These are phyloP conservation scores for Sternarchorhynchus goeldii DNA, from an alignment of 2,797 vertebrate species.

Conservation along the genomic window DNA sequence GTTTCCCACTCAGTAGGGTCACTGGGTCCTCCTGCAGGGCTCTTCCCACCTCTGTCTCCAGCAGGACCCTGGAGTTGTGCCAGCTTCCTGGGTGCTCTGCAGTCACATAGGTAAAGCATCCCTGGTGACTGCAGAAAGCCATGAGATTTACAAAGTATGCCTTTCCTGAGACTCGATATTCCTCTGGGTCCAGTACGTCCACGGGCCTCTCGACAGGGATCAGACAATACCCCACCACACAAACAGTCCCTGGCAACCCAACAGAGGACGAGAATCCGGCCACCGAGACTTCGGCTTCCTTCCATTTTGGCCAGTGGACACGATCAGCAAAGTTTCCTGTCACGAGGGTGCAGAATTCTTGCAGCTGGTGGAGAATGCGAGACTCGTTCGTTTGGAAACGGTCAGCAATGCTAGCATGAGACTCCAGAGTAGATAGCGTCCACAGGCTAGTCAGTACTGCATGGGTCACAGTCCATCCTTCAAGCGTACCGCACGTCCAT, in stretches of 20 bases:
- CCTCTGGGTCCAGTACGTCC: constrained; percentile 50
- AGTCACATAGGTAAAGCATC: constrained; percentile 46
- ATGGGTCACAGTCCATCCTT: constrained; percentile 50
- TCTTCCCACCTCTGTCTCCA: constrained; percentile 50
- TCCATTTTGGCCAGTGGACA: constrained; percentile 50
- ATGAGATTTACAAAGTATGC: constrained; percentile 48
- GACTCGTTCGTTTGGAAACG: constrained; percentile 52
- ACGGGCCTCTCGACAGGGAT: constrained; percentile 46
- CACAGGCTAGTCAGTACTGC: constrained; percentile 53
- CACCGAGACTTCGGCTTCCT: constrained; percentile 38
- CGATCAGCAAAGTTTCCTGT: constrained; percentile 35
- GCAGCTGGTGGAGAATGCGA: constrained; percentile 46
- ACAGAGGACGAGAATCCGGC: constrained; percentile 38
- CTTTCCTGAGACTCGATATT: constrained; percentile 35
- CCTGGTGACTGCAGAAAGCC: constrained; percentile 51
- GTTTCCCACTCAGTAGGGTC: constrained; percentile 46
- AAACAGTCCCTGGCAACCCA: constrained; percentile 52
- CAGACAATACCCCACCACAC: constrained; percentile 46
- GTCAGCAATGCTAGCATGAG: constrained; percentile 44
- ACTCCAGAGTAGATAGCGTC: constrained; percentile 54
- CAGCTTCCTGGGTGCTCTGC: constrained; percentile 54
- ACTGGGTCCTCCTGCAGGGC: constrained; percentile 46
- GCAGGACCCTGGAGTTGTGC: constrained; percentile 51
- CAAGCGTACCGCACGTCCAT: constrained; percentile 20
- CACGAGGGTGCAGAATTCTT: constrained; percentile 52